Base-by-base conservation (phyloP, 2,113 vertebrate species). In the Notarius quadriscutis region DNA sequence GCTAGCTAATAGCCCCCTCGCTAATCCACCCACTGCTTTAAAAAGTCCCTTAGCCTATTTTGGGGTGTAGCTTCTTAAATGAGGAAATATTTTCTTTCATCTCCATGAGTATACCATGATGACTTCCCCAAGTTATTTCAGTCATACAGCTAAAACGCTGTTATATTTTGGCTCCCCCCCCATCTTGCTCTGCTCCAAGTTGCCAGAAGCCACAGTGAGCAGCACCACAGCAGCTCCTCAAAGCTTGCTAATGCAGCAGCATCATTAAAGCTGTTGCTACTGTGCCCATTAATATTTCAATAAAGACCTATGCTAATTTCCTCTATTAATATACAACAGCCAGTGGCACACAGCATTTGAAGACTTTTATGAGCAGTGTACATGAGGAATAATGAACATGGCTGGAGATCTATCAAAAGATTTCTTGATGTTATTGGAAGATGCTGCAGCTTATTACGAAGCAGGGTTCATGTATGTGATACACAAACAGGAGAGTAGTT, bases 281-380 rank as follows among this genome's bases (percentile, higher is more conserved):
- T 88, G 86, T 62, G 84, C 87, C 84, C 89, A 93, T 94, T 86
- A 91, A 94, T 94, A 93, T 93, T 93, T 93, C 85, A 94, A 87
- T 90, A 71, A 87, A 88, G 72, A 86, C 80, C 71, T 89, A 91
- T 90, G 91, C 90, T 92, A 89, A 93, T 93, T 88, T 69, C 84
- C 88, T 88, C 53, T 79, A 89, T 93, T 87, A 93, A 93, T 90
- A 91, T 89, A 86, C 87, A 85, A 30, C 63, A 87, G 91, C 88
- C 62, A 63, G 72, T 30, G 27, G 81, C 75, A 86, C 84, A 41
- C 22, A 18, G 80, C 69, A 79, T 90, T 86, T 92, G 89, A 91
- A 87, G 84, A 84, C 63, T 60, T 75, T 86, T 72, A 82, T 72
- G 77, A 63, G 86, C 71, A 20, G 25, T 79, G 87, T 67, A 81